Evolutionary conservation across 1,140 invertebrate genomes (phyloP), one percentile per base, ranked within the genome.

Genomic region (Orius laevigatus): DNA sequence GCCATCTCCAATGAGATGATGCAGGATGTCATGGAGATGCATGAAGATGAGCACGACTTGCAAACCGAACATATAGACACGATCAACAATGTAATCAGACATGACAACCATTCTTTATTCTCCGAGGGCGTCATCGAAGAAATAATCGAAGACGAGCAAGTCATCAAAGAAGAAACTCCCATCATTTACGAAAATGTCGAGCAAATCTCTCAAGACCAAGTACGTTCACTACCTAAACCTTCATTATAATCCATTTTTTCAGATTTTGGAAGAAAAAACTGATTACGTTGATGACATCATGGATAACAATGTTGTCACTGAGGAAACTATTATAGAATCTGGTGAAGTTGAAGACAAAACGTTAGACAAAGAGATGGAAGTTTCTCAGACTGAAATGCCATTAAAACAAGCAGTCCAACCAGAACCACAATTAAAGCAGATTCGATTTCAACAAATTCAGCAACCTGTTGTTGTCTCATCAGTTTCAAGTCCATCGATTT

Each of bases 301-400:
- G 20, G 32, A 38, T 5, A 48, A 46, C 14, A 39, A 53, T 44
- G 44, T 52, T 20, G 18, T 51, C n/a, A 46, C 15, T 41, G 47
- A 53, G 16, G 51, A 53, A 42, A 53, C 51, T 35, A 48, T 53
- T 12, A 53, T 53, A n/a, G 43, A 45, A 32, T 19, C 43, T 12
- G 43, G 8, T 12, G 43, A 45, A 45, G 43, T 45, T 16, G 51
- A 46, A 20, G 51, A 46, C 8, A 15, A 40, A 20, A 40, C 38
- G 10, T 12, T 10, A 38, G 32, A n/a, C 31, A 11, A 47, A 12
- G 46, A 35, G 11, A 12, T 15, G 11, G 47, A 48, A 8, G 10
- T 19, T 12, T 20, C 18, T 9, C 18, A 32, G 8, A 19, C 3
- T 25, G 11, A 31, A n/a, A 10, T 32, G 19, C 15, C 34, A 8